phyloP scores from a whole-genome alignment of 2,113 vertebrate genomes.

The Furnarius figulus region DNA sequence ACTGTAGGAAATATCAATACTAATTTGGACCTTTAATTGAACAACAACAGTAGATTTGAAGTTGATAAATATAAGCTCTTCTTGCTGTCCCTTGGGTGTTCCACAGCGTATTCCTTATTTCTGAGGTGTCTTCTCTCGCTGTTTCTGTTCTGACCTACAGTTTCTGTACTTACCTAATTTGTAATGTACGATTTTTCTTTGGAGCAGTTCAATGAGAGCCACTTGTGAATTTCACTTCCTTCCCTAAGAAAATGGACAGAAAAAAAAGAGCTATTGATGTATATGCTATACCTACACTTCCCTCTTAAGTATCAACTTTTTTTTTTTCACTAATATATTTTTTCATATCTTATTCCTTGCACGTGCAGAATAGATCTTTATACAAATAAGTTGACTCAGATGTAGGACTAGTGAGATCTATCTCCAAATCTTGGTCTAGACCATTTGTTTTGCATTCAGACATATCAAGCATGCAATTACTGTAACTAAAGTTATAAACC shows the following conservation, averaged over 20 bases:
- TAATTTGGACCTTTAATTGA: constrained; percentile 67
- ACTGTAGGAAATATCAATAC: constrained; percentile 46
- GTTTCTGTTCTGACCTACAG: constrained; percentile 22
- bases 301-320: background rate
- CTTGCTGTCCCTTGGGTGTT: constrained; percentile 45
- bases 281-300: background rate
- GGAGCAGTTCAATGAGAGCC: background rate
- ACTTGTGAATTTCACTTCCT: background rate
- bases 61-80: constrained; percentile 58
- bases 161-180: constrained; percentile 20
- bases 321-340: background rate
- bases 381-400: background rate
- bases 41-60: constrained; percentile 48
- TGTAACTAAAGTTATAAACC: constrained; percentile 76
- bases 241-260: background rate
- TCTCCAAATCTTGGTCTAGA: constrained; percentile 1
- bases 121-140: constrained; percentile 38
- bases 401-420: background rate
- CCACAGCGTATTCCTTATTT: constrained; percentile 26
- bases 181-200: background rate
- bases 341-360: background rate
- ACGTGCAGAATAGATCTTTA: background rate
- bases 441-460: constrained; percentile 78
- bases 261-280: background rate
- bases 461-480: constrained; percentile 78